Percentiles rank a stretch among this genome's conserved stretches.
Evolutionary conservation across 1,140 invertebrate species (phyloP).

Genomic region (Heliconius eleuchia): DNA sequence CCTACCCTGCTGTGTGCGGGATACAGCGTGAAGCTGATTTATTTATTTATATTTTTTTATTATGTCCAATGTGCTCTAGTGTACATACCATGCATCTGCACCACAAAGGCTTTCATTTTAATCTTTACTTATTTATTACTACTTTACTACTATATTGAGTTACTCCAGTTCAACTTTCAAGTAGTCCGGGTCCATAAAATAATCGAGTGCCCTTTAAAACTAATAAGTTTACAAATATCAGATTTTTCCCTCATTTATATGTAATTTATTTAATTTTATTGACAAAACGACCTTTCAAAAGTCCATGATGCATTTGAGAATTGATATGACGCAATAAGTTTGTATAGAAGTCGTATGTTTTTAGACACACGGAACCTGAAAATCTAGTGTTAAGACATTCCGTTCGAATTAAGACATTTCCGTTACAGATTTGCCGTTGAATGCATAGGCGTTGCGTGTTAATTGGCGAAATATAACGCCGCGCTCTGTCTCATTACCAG

Average conservation of each 20-base stretch:
- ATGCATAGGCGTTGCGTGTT: too few relatives aligned
- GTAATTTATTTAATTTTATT: not conserved
- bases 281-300: not conserved
- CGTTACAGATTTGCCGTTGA: too few relatives aligned
- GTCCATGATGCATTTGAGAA: not conserved
- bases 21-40: too few relatives aligned
- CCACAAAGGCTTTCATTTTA: not conserved
- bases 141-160: not conserved
- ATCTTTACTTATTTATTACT: not conserved
- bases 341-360: not conserved
- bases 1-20: too few relatives aligned
- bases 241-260: not conserved
- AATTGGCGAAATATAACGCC: not conserved
- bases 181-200: conserved; percentile 5
- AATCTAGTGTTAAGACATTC: too few relatives aligned
- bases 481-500: not conserved
- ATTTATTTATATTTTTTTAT: too few relatives aligned
- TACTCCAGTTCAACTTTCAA: not conserved
- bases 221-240: conserved; percentile 8
- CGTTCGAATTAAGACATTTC: too few relatives aligned
- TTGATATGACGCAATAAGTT: not conserved
- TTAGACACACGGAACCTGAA: too few relatives aligned
- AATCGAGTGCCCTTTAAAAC: conserved; percentile 3
- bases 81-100: not conserved
- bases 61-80: too few relatives aligned